Percentiles rank a stretch among this genome's conserved stretches.
Conservation (phyloP, 1,140 invertebrate genomes). For the Pseudoatta argentina region DNA sequence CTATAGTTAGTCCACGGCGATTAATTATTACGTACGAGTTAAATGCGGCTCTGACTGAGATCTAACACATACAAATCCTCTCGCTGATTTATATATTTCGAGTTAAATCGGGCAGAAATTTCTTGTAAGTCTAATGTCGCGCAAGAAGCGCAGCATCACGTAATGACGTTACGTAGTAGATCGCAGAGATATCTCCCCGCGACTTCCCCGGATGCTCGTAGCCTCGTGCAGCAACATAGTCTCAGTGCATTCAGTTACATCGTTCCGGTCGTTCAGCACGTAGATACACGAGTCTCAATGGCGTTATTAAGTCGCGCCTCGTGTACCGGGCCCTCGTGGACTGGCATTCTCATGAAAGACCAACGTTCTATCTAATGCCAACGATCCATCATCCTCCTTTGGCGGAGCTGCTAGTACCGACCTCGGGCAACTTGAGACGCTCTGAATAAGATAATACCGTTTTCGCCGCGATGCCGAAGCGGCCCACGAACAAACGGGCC, state of each 20-base stretch:
- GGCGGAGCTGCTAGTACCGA: conserved; percentile 80
- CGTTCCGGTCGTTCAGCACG: conserved; percentile 50
- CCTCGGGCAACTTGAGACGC: conserved; percentile 74
- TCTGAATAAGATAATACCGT: conserved; percentile 79
- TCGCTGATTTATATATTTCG: conserved; percentile 50
- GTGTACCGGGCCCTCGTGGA: conserved; percentile 64
- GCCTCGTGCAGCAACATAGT: conserved; percentile 43
- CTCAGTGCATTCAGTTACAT: conserved; percentile 56
- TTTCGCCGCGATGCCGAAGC: conserved; percentile 56
- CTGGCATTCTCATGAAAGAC: conserved; percentile 80
- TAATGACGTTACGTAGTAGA: conserved; percentile 54
- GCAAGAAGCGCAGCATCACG: conserved; percentile 34
- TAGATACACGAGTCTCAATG: conserved; percentile 75
- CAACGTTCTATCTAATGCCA: conserved; percentile 83
- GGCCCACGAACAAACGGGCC: conserved; percentile 79
- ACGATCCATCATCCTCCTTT: conserved; percentile 83
- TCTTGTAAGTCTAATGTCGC: conserved; percentile 37
- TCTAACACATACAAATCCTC: conserved; percentile 18
- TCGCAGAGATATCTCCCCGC: conserved; percentile 46
- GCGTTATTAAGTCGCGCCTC: conserved; percentile 83
- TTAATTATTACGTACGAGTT: background rate
- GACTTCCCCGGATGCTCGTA: conserved; percentile 35
- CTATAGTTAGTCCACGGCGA: background rate
- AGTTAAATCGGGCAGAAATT: conserved; percentile 27
- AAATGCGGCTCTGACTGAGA: background rate